Evolutionary conservation across 2,888 invertebrate genomes (phyloP), one percentile per base, ranked within the genome.

Genomic region (Trichacis sp.): DNA sequence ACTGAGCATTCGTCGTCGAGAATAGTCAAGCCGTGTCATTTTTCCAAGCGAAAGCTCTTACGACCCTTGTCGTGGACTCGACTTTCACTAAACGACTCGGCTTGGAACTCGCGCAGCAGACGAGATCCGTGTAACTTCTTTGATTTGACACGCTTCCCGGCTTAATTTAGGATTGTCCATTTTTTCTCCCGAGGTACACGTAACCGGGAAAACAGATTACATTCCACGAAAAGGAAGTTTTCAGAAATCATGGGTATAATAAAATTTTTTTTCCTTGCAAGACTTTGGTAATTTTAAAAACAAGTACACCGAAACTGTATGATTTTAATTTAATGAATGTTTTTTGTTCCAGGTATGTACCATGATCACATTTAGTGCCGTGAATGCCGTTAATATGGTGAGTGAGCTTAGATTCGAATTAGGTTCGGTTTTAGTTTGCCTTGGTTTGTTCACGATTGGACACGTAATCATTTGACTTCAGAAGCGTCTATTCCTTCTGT

Each of bases 61-160:
- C 30, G 45, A 51, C 55, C 51, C 61, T 51, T 33, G 36, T 12
- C 36, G 36, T 36, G 36, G 36, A 36, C 36, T 36, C 11, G 51
- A 55, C 61, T 14, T 55, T 54, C 55, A 49, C 20, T 38, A 40
- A 59, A 59, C 40, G 53, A 52, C 59, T 5, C 30, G n/a, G n/a
- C n/a, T n/a, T 11, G 36, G 3, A 36, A 36, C 36, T 11, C 5
- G 36, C 3, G 11, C 11, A 11, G 5, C 12, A 11, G 36, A n/a
- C 42, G 18, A 62, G 51, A 52, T 49, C 38, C 52, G 52, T 62
- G 33, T 38, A 43, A 36, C 45, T 62, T 54, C 50, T 58, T 54
- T 47, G 50, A 64, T 64, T 64, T 55, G 64, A 58, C 64, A 58
- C 64, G 64, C 58, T 54, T 19, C 50, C 15, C 58, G 45, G 49